Evolutionary conservation across 1,140 invertebrate genomes (phyloP), one percentile per base, ranked within the genome.

Genomic region (Heterodera schachtii): DNA sequence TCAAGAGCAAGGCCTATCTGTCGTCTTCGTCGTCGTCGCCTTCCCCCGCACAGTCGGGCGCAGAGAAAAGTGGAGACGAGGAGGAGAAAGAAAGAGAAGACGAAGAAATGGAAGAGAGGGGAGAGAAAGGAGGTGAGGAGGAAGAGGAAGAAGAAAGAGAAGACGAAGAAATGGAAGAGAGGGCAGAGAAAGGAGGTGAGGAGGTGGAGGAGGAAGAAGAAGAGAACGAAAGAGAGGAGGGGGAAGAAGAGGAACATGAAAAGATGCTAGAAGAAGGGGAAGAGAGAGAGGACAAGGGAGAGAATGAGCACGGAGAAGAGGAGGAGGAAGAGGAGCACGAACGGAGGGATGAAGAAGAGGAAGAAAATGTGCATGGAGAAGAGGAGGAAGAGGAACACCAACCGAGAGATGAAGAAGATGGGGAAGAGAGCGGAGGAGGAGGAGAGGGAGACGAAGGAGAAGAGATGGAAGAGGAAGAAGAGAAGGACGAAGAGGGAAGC

Each of bases 1-100:
- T 83, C 82, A 83, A 83, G 46, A 84, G 83, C 46, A 82, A 84
- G 49, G 82, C 82, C 16, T 83, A 83, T 43, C 66, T 83, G 9
- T 83, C 82, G 16, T 83, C 82, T 5, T 83, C 82, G 46, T 80
- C 78, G 60, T 81, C 78, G 1, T 82, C 81, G 0, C 57, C 60
- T 5, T 78, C 76, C 19, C 76, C 19, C 60, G 41, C n/a, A 8
- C 76, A 49, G 19, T 19, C 52, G 31, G 21, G 43, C n/a, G 31
- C 44, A 75, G 13, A 43, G 46, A 57, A 66, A 8, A 43, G 57
- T 46, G 66, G 11, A 43, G 64, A 16, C 2, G 76, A 78, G n/a
- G 47, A 78, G n/a, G 64, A 47, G 13, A 11, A 21, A 41, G 21
- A 13, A 13, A 11, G 44, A 43, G 44, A 43, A 21, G 47, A 43